Evolutionary conservation across 2,888 invertebrate species (phyloP).

Genomic region (Drosophila borborema): DNA sequence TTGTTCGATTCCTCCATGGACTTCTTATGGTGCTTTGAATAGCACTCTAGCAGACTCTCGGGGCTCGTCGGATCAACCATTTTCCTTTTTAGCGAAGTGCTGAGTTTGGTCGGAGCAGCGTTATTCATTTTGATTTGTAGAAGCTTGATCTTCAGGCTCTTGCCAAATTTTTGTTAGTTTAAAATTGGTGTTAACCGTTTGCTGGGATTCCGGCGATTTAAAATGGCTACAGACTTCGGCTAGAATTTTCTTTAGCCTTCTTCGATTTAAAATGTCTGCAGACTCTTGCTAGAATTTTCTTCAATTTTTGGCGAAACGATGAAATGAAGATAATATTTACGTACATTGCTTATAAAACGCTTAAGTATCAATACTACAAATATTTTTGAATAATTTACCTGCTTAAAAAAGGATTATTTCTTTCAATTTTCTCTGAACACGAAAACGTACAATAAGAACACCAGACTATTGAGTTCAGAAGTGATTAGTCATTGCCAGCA

Average conservation of each 20-base stretch:
- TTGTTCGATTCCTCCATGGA: not conserved
- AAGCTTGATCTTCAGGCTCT: too few relatives aligned
- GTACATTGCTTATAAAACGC: too few relatives aligned
- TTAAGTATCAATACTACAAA: not conserved
- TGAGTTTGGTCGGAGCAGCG: not conserved
- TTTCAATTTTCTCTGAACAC: not conserved
- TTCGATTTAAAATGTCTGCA: not conserved
- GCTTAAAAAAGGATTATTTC: not conserved
- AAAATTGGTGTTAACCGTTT: not conserved
- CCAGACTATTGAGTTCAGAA: not conserved
- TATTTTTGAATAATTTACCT: not conserved
- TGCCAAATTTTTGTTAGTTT: not conserved
- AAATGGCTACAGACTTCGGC: too few relatives aligned
- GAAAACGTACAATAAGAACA: not conserved
- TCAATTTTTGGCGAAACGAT: not conserved
- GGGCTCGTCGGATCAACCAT: not conserved
- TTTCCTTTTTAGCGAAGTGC: not conserved
- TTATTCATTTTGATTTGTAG: not conserved
- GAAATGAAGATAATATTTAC: not conserved
- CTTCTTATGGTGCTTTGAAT: conserved; percentile 4
- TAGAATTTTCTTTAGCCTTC: too few relatives aligned
- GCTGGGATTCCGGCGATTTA: too few relatives aligned
- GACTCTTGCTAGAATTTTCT: not conserved
- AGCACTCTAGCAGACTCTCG: conserved; percentile 11
- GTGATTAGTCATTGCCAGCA: not conserved